Conservation (phyloP, 1,140 invertebrate genomes). For the Palaemon carinicauda region DNA sequence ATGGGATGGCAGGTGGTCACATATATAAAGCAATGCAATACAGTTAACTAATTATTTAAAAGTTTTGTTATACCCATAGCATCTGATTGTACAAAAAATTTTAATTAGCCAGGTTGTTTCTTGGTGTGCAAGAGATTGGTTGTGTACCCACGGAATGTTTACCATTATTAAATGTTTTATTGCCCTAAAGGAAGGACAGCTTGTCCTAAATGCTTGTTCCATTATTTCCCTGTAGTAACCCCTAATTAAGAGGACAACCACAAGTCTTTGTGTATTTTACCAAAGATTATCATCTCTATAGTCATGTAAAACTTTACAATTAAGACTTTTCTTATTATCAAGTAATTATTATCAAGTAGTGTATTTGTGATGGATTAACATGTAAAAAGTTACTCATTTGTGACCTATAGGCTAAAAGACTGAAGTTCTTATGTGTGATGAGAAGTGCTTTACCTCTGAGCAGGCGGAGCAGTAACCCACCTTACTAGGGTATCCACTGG, state of each 20-base stretch:
- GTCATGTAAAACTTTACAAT: slow-evolving; percentile 54
- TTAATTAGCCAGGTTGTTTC: too few relatives aligned
- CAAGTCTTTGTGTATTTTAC: slow-evolving; percentile 53
- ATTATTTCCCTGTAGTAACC: slow-evolving; percentile 54
- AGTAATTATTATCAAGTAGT: slow-evolving; percentile 39
- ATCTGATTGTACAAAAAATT: too few relatives aligned
- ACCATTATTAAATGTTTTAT: slow-evolving; percentile 10
- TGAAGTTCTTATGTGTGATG: neutral
- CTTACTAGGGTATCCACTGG: neutral
- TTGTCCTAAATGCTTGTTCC: slow-evolving; percentile 52
- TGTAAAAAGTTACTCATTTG: slow-evolving; percentile 58
- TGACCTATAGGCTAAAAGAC: slow-evolving; percentile 45
- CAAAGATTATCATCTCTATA: slow-evolving; percentile 52
- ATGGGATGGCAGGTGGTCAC: too few relatives aligned
- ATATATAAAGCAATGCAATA: too few relatives aligned
- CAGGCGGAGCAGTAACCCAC: neutral
- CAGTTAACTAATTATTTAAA: too few relatives aligned
- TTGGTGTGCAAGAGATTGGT: slow-evolving; percentile 1
- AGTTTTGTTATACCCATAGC: neutral
- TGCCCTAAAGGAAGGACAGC: slow-evolving; percentile 28
- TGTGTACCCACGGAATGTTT: slow-evolving; percentile 35
- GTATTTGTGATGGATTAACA: slow-evolving; percentile 54
- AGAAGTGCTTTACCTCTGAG: slow-evolving; percentile 14
- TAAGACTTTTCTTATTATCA: slow-evolving; percentile 58
- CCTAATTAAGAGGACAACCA: slow-evolving; percentile 54